phyloP scores from a whole-genome alignment of 2,888 invertebrate genomes.

The Argyresthia albistria region DNA sequence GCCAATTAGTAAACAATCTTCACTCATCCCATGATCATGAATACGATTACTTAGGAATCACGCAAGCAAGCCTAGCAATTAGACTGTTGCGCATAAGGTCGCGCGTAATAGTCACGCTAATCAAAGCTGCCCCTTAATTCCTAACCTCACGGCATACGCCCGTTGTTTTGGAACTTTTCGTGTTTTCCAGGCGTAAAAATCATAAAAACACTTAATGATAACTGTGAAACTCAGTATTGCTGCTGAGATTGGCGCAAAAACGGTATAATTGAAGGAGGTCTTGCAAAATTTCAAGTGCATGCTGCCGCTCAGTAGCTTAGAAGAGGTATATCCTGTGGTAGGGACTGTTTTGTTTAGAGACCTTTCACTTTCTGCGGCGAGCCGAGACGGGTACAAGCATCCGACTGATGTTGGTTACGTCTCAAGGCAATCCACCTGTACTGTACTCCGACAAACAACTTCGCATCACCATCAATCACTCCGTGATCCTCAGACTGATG shows the following conservation, averaged over 20 bases:
- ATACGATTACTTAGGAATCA: neutral
- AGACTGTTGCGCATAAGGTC: slow-evolving; percentile 4
- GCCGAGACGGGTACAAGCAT: slow-evolving; percentile 27
- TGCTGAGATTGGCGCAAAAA: neutral
- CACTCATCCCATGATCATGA: neutral
- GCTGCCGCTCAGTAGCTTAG: no score
- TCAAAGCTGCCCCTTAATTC: neutral
- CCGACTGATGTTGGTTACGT: slow-evolving; percentile 21
- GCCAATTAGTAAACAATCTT: neutral
- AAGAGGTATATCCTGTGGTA: no score
- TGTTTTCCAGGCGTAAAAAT: neutral
- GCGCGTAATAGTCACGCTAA: neutral
- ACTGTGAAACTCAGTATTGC: neutral
- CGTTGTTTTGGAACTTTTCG: neutral
- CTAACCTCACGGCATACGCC: neutral
- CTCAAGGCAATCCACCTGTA: slow-evolving; percentile 30
- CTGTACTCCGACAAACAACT: slow-evolving; percentile 19
- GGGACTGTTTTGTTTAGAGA: slow-evolving; percentile 4
- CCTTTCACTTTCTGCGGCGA: slow-evolving; percentile 38
- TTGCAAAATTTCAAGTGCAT: neutral
- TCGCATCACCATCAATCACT: slow-evolving; percentile 29
- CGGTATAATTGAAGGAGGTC: neutral
- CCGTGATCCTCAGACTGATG: slow-evolving; percentile 22
- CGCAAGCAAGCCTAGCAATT: neutral
- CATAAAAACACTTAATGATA: neutral